Evolutionary conservation across 2,888 invertebrate genomes (phyloP), one percentile per base, ranked within the genome.

Genomic region (Drosophila mayaguana): DNA sequence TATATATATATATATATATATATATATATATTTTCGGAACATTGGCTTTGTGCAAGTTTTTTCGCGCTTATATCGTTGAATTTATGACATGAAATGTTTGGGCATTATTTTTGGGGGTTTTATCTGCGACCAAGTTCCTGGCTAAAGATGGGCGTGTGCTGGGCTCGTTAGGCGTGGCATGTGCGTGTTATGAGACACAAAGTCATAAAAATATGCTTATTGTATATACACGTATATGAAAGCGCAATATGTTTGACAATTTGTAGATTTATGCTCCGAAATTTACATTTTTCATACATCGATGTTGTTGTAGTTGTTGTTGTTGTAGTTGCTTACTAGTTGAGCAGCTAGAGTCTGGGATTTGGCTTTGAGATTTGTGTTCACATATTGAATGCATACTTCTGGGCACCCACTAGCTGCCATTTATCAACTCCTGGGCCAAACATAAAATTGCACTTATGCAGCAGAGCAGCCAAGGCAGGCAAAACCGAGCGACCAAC

Each of bases 401-500:
- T 56, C 25, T 16, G 36, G 20, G 25, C 55, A 61, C 55, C 25
- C 38, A 43, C 25, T 40, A 53, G 3, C 54, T 38, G 57, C 67
- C 83, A 88, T 83, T 88, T 83, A 86, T 83, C 89, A 88, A 86
- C 89, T 88, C 63, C 67, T 69, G 72, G 67, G 63, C 65, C 65
- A 73, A 84, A 87, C 89, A 84, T 83, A 76, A 84, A 89, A 84
- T 84, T 84, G 84, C 89, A 84, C 84, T 87, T 83, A 83, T 84
- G 84, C 88, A 79, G 56, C 62, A 14, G 48, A 45, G 42, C 28
- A 40, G 14, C 54, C 28, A 40, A 40, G 22, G 62, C 63, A 64
- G 40, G 42, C 45, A 62, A 66, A 63, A 61, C 45, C 62, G 40
- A 51, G 59, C 54, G 68, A 67, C 36, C 43, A 38, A 43, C 3